Evolutionary conservation across 92 coral and sea anemone species (phyloP).

Genomic region (Porites divaricata): DNA sequence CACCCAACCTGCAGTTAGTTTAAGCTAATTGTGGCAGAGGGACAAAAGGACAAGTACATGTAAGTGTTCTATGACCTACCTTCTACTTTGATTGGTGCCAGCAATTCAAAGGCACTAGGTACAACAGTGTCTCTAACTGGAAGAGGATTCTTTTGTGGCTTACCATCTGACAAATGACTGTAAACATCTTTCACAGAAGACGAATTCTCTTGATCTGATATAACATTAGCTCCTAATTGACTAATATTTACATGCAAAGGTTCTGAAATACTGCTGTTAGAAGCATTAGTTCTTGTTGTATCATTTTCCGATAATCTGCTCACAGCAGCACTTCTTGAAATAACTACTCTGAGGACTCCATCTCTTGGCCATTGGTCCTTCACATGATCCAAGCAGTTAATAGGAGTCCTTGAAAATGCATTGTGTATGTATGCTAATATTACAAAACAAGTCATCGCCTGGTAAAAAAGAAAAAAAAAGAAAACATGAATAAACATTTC

Average conservation of each 20-base stretch:
- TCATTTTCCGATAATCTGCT: conserved; percentile 73
- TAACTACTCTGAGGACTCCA: conserved; percentile 91
- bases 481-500: neutral
- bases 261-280: conserved; percentile 34
- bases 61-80: conserved; percentile 14
- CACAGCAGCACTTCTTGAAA: conserved; percentile 72
- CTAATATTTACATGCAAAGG: conserved; percentile 44
- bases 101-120: conserved; percentile 74
- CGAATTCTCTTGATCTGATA: conserved; percentile 28
- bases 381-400: conserved; percentile 89
- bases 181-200: conserved; percentile 54
- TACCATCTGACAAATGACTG: conserved; percentile 60
- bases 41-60: neutral
- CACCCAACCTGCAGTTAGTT: no score
- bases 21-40: no score
- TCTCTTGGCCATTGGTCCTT: conserved; percentile 97
- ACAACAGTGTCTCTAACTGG: conserved; percentile 86
- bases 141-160: conserved; percentile 69
- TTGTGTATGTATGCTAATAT: conserved; percentile 95
- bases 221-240: conserved; percentile 21
- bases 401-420: conserved; percentile 95
- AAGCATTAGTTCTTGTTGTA: conserved; percentile 43
- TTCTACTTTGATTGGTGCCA: conserved; percentile 60
- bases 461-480: conserved; percentile 18
- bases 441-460: conserved; percentile 92